Base-by-base conservation (phyloP, 2,113 vertebrate genomes). In the Podocnemis expansa region DNA sequence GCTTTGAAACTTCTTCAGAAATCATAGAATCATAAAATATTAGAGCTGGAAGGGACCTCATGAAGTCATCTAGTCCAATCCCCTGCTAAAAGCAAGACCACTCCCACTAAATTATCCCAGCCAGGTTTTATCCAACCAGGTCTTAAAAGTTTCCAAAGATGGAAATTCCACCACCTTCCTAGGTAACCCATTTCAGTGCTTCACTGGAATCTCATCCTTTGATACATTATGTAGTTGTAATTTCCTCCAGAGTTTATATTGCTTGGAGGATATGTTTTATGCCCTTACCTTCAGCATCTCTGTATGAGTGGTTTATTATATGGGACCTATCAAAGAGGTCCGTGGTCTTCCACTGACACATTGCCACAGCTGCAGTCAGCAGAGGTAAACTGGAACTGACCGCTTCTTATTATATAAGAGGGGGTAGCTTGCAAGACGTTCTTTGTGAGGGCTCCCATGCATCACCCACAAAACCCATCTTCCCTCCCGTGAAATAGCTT, bases 241-340 rank as follows among this genome's bases (percentile, higher is more conserved):
- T 94, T 82, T 90, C 63, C 38, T 49, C 92, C 82, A 90, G 84
- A 88, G 19, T 92, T 95, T 91, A 87, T 91, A 82, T 17, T 34
- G 21, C 67, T 17, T 73, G 67, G 67, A 73, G 67, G 67, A 43
- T 92, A 63, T 79, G 76, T 89, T 96, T 95, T 79, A 81, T 85
- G 79, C 89, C 91, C 86, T 91, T 54, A 84, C 95, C 87, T 94
- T 92, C 95, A 95, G 89, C 78, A 58, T 85, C 91, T 81, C 47
- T 94, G 55, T 38, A 73, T 22, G 38, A 41, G 21, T 95, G 85
- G 14, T 31, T 94, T 75, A 75, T 79, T 92, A 89, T 45, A 55
- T 80, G 76, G 49, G 70, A 47, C 52, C 80, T 79, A 82, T 13
- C 19, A 58, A 86, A 95, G 95, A 78, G 85, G 93, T 91, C 89